phyloP scores from a whole-genome alignment of 2,113 vertebrate genomes.

The Calyptomena viridis region DNA sequence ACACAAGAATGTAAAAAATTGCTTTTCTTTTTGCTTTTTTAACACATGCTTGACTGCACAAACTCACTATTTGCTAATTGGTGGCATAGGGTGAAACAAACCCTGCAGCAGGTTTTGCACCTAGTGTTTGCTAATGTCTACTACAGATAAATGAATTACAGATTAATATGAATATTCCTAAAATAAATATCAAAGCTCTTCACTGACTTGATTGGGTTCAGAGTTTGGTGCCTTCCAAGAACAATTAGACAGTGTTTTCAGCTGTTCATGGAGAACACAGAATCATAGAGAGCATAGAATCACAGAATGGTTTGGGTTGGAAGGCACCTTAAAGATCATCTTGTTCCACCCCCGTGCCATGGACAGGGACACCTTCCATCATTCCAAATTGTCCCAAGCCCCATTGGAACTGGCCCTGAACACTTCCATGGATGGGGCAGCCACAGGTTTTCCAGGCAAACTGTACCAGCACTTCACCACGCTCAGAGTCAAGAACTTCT shows the following conservation, averaged over 20 bases:
- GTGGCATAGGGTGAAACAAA: neutral
- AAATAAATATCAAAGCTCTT: neutral
- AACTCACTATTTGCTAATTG: neutral
- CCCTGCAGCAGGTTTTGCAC: neutral
- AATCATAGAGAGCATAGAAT: neutral
- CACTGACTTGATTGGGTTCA: neutral
- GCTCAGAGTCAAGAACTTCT: neutral
- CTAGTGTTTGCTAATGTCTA: neutral
- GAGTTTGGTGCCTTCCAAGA: neutral
- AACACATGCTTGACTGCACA: neutral
- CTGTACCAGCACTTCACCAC: rapidly evolving
- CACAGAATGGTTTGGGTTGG: neutral
- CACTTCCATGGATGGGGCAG: neutral
- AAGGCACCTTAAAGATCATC: neutral
- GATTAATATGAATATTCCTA: neutral
- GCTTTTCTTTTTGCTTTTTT: neutral
- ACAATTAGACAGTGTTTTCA: neutral
- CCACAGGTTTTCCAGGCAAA: neutral
- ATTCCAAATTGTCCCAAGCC: neutral
- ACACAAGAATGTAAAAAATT: neutral
- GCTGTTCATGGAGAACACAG: neutral
- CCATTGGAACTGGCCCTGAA: rapidly evolving
- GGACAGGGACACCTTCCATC: neutral
- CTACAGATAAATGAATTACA: neutral
- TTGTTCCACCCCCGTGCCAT: neutral